Evolutionary conservation across 2,113 vertebrate species (phyloP), one percentile per base, ranked within the genome.

Genomic region (Solea senegalensis): DNA sequence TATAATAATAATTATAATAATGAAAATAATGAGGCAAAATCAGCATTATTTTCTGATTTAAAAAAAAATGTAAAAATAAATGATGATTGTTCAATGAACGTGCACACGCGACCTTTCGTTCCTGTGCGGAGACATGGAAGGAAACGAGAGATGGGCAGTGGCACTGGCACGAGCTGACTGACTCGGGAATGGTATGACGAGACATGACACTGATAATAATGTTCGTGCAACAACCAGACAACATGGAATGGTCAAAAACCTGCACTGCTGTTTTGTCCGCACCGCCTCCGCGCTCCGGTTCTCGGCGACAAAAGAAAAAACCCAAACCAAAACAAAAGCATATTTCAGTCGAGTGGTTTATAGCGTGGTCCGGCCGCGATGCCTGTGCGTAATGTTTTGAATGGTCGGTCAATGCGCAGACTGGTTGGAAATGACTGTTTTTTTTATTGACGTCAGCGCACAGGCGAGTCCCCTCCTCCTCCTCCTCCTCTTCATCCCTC

Each of bases 361-460:
- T 68, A 69, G 76, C 75, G 72, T 70, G 82, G 72, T 89, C 86
- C 90, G 70, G 88, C 80, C 68, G 84, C 74, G 83, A 26, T 67
- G 91, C 86, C 45, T 69, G 87, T 80, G 89, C 88, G 89, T 88
- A 88, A 91, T 90, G 91, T 91, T 91, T 87, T 85, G 87, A 90
- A 87, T 63, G 87, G 83, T 87, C 84, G 87, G 74, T 91, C 86
- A 84, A 69, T 90, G 88, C 91, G 90, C 89, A 91, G 84, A 80
- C 91, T 87, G 91, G 79, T 86, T 84, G 84, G 80, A 91, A 88
- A 90, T 86, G 83, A 92, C 84, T 87, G 80, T 91, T 90, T 86
- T 91, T 90, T 86, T 88, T 87, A 85, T 89, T 91, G 89, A 92
- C 89, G 91, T 92, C 91, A 92, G 84, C 89, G 80, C 45, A 55